Evolutionary conservation across 2,113 vertebrate genomes (phyloP).

Genomic region (Etheostoma spectabile): DNA sequence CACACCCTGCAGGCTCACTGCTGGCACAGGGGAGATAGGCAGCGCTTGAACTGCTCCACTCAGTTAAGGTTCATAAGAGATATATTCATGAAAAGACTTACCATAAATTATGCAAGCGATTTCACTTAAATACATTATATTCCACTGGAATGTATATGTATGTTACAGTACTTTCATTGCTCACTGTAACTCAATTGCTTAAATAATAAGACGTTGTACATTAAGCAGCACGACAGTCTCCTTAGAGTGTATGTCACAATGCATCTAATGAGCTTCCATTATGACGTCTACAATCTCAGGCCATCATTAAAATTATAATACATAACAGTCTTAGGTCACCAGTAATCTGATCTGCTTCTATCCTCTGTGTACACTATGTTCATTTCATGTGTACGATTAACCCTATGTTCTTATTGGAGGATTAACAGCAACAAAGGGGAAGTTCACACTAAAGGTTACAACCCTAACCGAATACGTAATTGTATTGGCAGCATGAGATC

Average conservation of each 20-base stretch:
- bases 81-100: slow-evolving; percentile 43
- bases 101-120: slow-evolving; percentile 46
- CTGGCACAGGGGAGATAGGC: slow-evolving; percentile 55
- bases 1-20: slow-evolving; percentile 44
- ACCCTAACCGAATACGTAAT: slow-evolving; percentile 4
- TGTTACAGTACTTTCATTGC: slow-evolving; percentile 2
- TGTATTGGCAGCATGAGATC: slow-evolving; percentile 14
- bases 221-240: not conserved
- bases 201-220: not conserved
- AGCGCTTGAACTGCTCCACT: slow-evolving; percentile 23
- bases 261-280: slow-evolving; percentile 33
- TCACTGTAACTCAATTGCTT: slow-evolving; percentile 4
- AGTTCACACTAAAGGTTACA: slow-evolving; percentile 14
- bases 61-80: slow-evolving; percentile 32
- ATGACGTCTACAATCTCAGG: slow-evolving; percentile 19
- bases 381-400: slow-evolving; percentile 58
- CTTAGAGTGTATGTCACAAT: not conserved
- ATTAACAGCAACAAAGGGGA: slow-evolving; percentile 38
- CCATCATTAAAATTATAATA: slow-evolving; percentile 36
- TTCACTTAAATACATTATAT: slow-evolving; percentile 39
- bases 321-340: slow-evolving; percentile 23
- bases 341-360: slow-evolving; percentile 60
- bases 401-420: slow-evolving; percentile 55
- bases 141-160: slow-evolving; percentile 29
- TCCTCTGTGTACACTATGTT: slow-evolving; percentile 44